A percentile compares a stretch with the other conserved stretches of the same genome.
Conservation (phyloP, 2,113 vertebrate genomes). For the Pseudonaja textilis region DNA sequence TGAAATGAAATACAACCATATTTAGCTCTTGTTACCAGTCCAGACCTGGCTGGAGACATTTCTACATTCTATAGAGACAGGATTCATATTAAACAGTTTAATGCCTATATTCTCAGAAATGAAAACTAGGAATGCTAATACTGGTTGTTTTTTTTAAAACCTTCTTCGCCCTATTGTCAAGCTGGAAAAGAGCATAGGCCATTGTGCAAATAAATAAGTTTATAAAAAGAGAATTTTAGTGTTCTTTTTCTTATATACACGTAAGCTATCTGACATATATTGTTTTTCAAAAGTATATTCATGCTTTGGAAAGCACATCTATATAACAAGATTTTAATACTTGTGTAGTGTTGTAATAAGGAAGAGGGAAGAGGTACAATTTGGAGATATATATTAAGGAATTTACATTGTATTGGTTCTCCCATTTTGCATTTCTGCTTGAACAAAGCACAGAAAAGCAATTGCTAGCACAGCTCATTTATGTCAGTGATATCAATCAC, state of each 20-base stretch:
- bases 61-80: slow-evolving; percentile 55
- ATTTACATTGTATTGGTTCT: background rate
- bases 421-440: background rate
- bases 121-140: slow-evolving; percentile 59
- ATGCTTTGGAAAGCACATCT: background rate
- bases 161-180: slow-evolving; percentile 35
- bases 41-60: slow-evolving; percentile 58
- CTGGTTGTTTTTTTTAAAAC: slow-evolving; percentile 44
- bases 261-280: background rate
- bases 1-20: slow-evolving; percentile 91
- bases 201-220: slow-evolving; percentile 3
- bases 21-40: slow-evolving; percentile 81
- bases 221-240: background rate
- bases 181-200: background rate
- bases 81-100: slow-evolving; percentile 63
- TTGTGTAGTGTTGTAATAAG: background rate
- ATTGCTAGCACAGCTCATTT: background rate
- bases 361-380: background rate
- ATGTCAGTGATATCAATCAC: background rate
- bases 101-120: slow-evolving; percentile 65
- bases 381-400: background rate
- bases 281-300: background rate
- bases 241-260: background rate
- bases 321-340: background rate
- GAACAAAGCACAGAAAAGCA: background rate